phyloP scores from a whole-genome alignment of 2,113 vertebrate genomes.

The Scolopax mira region DNA sequence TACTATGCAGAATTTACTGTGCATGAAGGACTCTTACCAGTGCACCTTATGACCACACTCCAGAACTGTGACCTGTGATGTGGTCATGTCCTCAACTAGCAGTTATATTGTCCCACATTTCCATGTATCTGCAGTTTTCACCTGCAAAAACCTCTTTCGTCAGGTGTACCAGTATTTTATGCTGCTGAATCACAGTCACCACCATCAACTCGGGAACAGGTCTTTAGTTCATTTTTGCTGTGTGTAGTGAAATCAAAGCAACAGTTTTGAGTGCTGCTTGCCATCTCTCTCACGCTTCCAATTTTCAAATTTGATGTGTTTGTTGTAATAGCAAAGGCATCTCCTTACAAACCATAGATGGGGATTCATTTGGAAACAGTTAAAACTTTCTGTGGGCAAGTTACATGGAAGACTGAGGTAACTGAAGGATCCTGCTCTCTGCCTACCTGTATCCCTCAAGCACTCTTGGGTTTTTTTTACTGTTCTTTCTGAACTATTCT shows the following conservation, averaged over 20 bases:
- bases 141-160: too few species aligned
- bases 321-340: not conserved
- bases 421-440: not conserved
- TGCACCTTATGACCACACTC: too few species aligned
- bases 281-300: not conserved
- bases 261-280: not conserved
- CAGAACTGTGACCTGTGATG: too few species aligned
- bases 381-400: not conserved
- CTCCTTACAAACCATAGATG: not conserved
- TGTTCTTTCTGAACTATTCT: not conserved
- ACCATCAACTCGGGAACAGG: not conserved
- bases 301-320: not conserved
- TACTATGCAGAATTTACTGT: not conserved
- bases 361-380: not conserved
- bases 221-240: not conserved
- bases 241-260: not conserved
- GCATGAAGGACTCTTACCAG: not conserved
- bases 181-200: not conserved
- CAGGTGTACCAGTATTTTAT: too few species aligned
- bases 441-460: not conserved
- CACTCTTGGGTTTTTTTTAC: not conserved
- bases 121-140: too few species aligned
- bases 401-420: not conserved
- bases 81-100: too few species aligned
- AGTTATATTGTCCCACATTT: too few species aligned